A percentile compares a stretch with the other conserved stretches of the same genome.
These are phyloP conservation scores for Pluvianellus socialis DNA, from an alignment of 2,113 vertebrate species.

Conservation along the genomic window DNA sequence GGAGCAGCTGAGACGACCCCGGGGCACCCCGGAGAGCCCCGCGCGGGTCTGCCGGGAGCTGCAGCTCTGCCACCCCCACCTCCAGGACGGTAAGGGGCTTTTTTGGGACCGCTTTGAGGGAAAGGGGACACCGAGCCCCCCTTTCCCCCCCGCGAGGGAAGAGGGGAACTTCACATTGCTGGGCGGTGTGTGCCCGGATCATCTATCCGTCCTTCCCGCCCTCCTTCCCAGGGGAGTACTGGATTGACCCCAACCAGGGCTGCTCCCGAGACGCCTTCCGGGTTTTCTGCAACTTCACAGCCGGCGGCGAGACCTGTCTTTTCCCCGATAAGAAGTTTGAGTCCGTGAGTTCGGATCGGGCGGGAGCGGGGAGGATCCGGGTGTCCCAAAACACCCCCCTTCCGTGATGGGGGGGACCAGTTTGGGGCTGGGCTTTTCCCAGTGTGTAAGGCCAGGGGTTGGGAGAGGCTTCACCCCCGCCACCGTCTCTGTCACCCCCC, in stretches of 20 bases:
- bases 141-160: too few relatives aligned
- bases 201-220: background rate
- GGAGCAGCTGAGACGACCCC: constrained; percentile 82
- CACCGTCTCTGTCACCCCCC: too few relatives aligned
- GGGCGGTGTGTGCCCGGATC: background rate
- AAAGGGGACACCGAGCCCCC: background rate
- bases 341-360: constrained; percentile 70
- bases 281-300: constrained; percentile 93
- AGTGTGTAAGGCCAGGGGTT: background rate
- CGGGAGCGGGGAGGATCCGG: too few relatives aligned
- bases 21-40: constrained; percentile 85
- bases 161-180: background rate
- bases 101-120: background rate
- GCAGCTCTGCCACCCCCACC: constrained; percentile 81
- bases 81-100: constrained; percentile 79
- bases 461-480: background rate
- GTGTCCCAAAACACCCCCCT: background rate
- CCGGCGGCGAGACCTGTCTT: constrained; percentile 89
- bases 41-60: constrained; percentile 88
- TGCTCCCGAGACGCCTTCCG: constrained; percentile 85
- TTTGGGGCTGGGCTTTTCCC: background rate
- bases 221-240: constrained; percentile 85
- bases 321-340: constrained; percentile 87
- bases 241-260: constrained; percentile 96
- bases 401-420: background rate